phyloP scores from a whole-genome alignment of 2,113 vertebrate genomes.

The Pygoscelis adeliae region DNA sequence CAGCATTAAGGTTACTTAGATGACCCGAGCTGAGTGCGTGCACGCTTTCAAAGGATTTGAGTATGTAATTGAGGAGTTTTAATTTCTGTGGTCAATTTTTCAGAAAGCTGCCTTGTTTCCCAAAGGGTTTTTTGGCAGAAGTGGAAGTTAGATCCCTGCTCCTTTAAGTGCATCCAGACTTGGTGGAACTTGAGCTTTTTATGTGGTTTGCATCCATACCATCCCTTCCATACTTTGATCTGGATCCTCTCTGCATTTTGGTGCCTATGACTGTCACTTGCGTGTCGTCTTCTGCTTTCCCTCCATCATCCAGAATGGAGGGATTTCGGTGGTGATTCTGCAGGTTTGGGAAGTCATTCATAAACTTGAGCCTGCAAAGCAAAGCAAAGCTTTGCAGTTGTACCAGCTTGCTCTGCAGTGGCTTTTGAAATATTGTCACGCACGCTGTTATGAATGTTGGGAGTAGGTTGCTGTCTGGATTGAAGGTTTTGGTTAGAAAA shows the following conservation, averaged over 20 bases:
- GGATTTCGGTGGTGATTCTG: background rate
- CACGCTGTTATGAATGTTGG: accelerated
- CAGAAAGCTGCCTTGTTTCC: constrained; percentile 54
- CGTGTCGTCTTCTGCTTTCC: background rate
- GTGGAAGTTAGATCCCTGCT: constrained; percentile 33
- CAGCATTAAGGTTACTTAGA: constrained; percentile 37
- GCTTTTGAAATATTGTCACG: background rate
- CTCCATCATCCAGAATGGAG: background rate
- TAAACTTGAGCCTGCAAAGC: background rate
- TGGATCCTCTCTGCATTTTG: background rate
- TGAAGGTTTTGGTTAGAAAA: constrained; percentile 1
- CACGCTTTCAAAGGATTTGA: constrained; percentile 32
- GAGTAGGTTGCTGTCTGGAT: background rate
- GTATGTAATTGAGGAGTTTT: constrained; percentile 45
- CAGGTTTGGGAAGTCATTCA: background rate
- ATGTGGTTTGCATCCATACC: constrained; percentile 36
- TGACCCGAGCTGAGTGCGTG: background rate
- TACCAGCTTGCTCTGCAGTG: background rate
- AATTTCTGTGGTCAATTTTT: constrained; percentile 58
- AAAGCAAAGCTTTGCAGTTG: background rate
- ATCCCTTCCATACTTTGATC: constrained; percentile 36
- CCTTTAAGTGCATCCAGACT: constrained; percentile 60
- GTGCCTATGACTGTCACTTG: background rate
- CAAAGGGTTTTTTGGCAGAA: constrained; percentile 54
- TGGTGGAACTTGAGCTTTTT: constrained; percentile 48